These are phyloP conservation scores for Torymus auratus DNA, from an alignment of 2,888 invertebrate species.

Conservation along the genomic window DNA sequence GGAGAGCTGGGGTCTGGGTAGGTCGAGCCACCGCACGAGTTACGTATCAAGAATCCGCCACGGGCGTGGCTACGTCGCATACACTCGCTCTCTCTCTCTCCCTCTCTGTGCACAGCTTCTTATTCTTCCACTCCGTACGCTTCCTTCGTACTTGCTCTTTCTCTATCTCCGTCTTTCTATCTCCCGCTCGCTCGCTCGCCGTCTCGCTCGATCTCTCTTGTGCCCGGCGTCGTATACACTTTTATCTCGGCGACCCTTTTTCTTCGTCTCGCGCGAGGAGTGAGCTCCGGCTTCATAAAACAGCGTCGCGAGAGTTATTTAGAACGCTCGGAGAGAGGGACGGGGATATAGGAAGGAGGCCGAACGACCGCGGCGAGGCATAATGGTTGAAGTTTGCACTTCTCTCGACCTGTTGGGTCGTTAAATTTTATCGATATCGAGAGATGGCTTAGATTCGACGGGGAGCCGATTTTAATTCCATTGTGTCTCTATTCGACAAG, in stretches of 20 bases:
- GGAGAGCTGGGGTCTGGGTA: conserved; percentile 71
- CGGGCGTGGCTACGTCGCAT: conserved; percentile 75
- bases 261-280: conserved; percentile 31
- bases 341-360: not conserved
- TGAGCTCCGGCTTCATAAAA: conserved; percentile 41
- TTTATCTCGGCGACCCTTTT: conserved; percentile 56
- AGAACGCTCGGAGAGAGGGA: conserved; percentile 13
- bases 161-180: conserved; percentile 9
- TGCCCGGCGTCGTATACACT: conserved; percentile 45
- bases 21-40: conserved; percentile 77
- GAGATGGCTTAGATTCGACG: not conserved
- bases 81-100: not conserved
- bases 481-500: too few species aligned
- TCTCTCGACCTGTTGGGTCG: conserved; percentile 34
- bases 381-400: conserved; percentile 40
- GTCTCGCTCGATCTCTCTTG: conserved; percentile 33
- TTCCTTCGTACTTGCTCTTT: conserved; percentile 48
- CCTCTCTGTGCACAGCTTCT: conserved; percentile 68
- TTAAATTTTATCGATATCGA: conserved; percentile 44
- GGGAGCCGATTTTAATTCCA: too few species aligned
- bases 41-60: conserved; percentile 77
- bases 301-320: conserved; percentile 45
- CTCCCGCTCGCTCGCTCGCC: conserved; percentile 32
- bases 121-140: conserved; percentile 59
- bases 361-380: conserved; percentile 4